These are phyloP conservation scores for Trigoniulus corallinus DNA, from an alignment of 1,140 invertebrate species.

Conservation along the genomic window DNA sequence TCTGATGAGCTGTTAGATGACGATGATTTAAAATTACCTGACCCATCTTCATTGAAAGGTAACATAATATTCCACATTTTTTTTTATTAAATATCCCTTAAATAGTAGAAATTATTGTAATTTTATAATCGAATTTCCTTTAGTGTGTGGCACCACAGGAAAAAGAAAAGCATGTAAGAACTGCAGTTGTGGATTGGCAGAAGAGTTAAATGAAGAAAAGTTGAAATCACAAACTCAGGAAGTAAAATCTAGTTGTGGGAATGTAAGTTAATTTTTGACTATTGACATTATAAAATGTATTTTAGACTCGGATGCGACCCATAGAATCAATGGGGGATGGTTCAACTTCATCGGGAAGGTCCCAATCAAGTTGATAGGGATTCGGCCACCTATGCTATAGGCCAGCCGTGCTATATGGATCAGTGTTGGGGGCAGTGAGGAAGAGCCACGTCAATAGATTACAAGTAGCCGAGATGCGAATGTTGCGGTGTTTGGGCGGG, in stretches of 20 bases:
- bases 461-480: too few relatives aligned
- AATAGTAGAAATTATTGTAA: neutral
- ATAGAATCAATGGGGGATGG: too few relatives aligned
- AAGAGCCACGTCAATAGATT: too few relatives aligned
- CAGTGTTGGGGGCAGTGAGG: too few relatives aligned
- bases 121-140: neutral
- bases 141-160: slow-evolving; percentile 74
- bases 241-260: slow-evolving; percentile 87
- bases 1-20: slow-evolving; percentile 75
- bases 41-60: slow-evolving; percentile 62
- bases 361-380: too few relatives aligned
- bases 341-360: too few relatives aligned
- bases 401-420: too few relatives aligned
- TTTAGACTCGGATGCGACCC: too few relatives aligned
- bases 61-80: slow-evolving; percentile 12
- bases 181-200: slow-evolving; percentile 91
- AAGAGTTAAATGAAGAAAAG: slow-evolving; percentile 56
- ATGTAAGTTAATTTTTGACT: slow-evolving; percentile 43
- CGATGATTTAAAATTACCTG: slow-evolving; percentile 70
- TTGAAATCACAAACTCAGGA: slow-evolving; percentile 15
- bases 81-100: neutral
- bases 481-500: too few relatives aligned
- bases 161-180: slow-evolving; percentile 96
- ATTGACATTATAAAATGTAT: slow-evolving; percentile 5
- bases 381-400: neutral